phyloP scores from a whole-genome alignment of 2,888 invertebrate genomes.

The Erebia epiphron region DNA sequence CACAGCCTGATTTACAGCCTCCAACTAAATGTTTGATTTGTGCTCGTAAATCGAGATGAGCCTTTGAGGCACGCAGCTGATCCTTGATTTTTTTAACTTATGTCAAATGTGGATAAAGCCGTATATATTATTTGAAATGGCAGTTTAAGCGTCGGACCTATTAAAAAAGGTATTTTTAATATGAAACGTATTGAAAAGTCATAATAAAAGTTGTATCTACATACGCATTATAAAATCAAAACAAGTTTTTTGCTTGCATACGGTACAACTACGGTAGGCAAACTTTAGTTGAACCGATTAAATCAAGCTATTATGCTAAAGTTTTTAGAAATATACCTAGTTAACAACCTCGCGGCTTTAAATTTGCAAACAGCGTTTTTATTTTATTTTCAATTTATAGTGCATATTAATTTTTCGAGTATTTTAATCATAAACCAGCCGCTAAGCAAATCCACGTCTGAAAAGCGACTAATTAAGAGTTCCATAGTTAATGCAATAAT shows the following conservation, averaged over 20 bases:
- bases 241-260: no score
- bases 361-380: neutral
- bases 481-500: constrained; percentile 49
- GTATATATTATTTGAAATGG: neutral
- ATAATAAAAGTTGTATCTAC: no score
- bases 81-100: constrained; percentile 41
- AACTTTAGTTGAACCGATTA: neutral
- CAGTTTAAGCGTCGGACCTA: no score
- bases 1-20: constrained; percentile 76
- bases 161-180: no score
- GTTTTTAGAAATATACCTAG: neutral
- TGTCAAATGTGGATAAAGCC: constrained; percentile 2
- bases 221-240: no score
- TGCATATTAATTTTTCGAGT: constrained; percentile 12
- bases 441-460: constrained; percentile 32
- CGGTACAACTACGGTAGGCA: neutral
- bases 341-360: neutral
- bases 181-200: no score
- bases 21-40: constrained; percentile 79
- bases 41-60: constrained; percentile 80
- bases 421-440: constrained; percentile 21
- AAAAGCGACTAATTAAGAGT: constrained; percentile 43
- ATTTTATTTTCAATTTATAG: neutral
- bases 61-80: constrained; percentile 66
- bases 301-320: neutral